Evolutionary conservation across 2,888 invertebrate genomes (phyloP), one percentile per base, ranked within the genome.

Genomic region (Zonitis immaculata): DNA sequence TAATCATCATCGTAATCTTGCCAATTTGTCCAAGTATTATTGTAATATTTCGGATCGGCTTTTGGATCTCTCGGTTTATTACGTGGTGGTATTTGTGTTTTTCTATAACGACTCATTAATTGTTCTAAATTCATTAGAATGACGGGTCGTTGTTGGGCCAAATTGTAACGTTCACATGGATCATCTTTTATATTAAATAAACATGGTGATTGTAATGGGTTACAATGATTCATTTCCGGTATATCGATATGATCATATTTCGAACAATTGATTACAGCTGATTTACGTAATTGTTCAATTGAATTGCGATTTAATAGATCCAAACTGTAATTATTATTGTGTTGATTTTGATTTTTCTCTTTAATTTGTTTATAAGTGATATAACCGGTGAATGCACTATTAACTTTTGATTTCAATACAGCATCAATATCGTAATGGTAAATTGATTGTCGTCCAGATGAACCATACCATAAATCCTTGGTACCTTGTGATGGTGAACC

Each of bases 1-100:
- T 8, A 35, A 16, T 35, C 18, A 47, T 80, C 78, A 56, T 75
- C 73, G 77, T 80, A 80, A 61, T 83, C 82, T 62, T 74, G 70
- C 85, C 84, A 85, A 60, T 75, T 77, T 1, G 76, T 76, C 85
- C 85, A 85, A 0, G 79, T 78, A 47, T 78, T 76, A 47, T 81
- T 78, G 75, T 80, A 82, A 6, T 73, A 61, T 0, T 63, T 62
- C 0, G 85, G 84, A 72, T 84, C 76, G 1, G 80, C 78, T 1
- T 71, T 72, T 0, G 74, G 71, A 58, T 80, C 79, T 1, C 69
- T 62, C 1, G 77, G 74, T 1, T 75, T 60, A 53, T 81, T 81
- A 50, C 74, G 74, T 0, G 79, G 73, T 1, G 74, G 68, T 12
- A 78, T 48, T 0, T 78, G 75, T 1, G 75, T 75, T 42, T 70